These are phyloP conservation scores for Acromyrmex heyeri DNA, from an alignment of 1,140 invertebrate species.

Conservation along the genomic window DNA sequence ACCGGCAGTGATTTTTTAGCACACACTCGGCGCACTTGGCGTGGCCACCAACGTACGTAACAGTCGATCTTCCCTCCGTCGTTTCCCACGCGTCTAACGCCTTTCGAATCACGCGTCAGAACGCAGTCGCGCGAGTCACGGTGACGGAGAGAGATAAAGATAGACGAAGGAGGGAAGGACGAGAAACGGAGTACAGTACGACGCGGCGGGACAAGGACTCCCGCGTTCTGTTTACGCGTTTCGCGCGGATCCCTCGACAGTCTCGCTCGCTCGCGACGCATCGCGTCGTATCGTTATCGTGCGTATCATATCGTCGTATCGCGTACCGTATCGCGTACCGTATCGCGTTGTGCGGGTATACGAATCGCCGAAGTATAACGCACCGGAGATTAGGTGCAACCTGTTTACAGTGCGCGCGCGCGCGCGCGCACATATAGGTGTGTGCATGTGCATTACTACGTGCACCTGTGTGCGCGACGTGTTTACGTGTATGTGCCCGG, in stretches of 20 bases:
- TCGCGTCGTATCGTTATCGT: not conserved
- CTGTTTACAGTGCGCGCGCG: conserved; percentile 51
- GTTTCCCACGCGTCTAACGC: conserved; percentile 24
- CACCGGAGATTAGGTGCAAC: conserved; percentile 41
- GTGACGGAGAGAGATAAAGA: conserved; percentile 1
- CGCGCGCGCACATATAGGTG: not conserved
- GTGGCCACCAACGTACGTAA: not conserved
- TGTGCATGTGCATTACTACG: not conserved
- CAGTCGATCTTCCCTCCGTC: conserved; percentile 10
- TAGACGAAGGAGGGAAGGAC: not conserved
- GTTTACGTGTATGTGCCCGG: conserved; percentile 39
- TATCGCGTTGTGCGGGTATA: not conserved
- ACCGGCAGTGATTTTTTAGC: conserved; percentile 70
- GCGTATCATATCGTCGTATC: not conserved
- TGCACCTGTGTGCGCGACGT: conserved; percentile 63
- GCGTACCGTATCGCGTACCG: not conserved
- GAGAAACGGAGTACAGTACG: not conserved
- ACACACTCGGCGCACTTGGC: not conserved
- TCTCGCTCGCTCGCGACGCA: not conserved
- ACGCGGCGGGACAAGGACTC: not conserved
- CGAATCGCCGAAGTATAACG: not conserved
- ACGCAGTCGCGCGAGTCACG: not conserved
- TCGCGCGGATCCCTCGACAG: not conserved
- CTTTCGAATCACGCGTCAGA: not conserved
- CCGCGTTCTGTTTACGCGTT: conserved; percentile 9